Evolutionary conservation across 1,140 invertebrate species (phyloP), one percentile per base, ranked within the genome.

Genomic region (Proales similis): DNA sequence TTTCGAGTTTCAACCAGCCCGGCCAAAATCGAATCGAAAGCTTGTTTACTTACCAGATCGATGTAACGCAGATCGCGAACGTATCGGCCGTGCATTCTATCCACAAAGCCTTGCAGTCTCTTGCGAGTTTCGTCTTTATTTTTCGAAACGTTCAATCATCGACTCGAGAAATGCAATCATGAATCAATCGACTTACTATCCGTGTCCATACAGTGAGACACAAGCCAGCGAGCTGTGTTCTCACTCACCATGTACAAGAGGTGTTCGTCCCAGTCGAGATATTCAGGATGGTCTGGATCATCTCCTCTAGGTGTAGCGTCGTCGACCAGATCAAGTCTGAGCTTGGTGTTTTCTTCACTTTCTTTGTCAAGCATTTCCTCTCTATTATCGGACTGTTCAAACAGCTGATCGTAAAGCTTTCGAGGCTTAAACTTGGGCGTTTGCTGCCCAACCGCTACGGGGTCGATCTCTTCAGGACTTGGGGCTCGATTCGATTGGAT

Each of bases 231-330:
- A 24, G 51, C 51, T 2, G 51, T 57, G 24, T 57, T 39, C 30
- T 57, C 51, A 24, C 51, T 57, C 17, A 57, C n/a, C 17, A 42
- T 42, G 19, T 57, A 36, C 7, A 57, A 42, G 17, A 57, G 45
- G 17, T 12, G 45, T 14, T 57, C 33, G 20, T 57, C 51, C 51
- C 51, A 57, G 17, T 57, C 51, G 12, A 29, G 17, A 26, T 57
- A 17, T 17, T 57, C 38, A 3, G 9, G 9, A 57, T 42, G 9
- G 26, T 11, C 9, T 57, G 45, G 20, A 17, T 24, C 17, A 42
- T 42, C 36, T 24, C 24, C 22, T 26, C n/a, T n/a, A n/a, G n/a
- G n/a, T n/a, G n/a, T n/a, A n/a, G n/a, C n/a, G n/a, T n/a, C n/a
- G n/a, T n/a, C n/a, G n/a, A n/a, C n/a, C n/a, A n/a, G n/a, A n/a